Percentiles rank a stretch among this genome's conserved stretches.
Evolutionary conservation across 2,888 invertebrate species (phyloP).

Genomic region (Plagiodera versicolora): DNA sequence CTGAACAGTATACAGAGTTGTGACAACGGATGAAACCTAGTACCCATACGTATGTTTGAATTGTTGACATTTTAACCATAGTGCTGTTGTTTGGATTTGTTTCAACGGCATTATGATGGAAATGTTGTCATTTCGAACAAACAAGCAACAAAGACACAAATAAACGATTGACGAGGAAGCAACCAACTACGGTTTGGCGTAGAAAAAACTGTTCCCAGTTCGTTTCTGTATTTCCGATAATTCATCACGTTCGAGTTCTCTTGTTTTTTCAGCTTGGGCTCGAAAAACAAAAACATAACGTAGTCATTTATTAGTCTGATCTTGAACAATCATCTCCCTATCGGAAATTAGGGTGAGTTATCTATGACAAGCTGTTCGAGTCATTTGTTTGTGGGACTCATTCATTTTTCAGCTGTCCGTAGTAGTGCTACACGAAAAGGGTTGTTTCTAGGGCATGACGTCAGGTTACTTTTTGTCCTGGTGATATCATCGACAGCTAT

Average conservation of each 20-base stretch:
- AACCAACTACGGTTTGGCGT: neutral
- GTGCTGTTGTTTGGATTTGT: constrained; percentile 54
- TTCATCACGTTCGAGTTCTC: too few species aligned
- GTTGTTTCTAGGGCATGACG: constrained; percentile 40
- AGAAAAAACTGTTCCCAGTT: too few species aligned
- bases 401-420: constrained; percentile 45
- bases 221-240: too few species aligned
- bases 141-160: constrained; percentile 34
- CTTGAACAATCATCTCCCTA: constrained; percentile 7
- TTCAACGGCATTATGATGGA: constrained; percentile 55
- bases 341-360: constrained; percentile 29
- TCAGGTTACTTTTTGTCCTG: constrained; percentile 1
- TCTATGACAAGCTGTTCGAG: constrained; percentile 34
- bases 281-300: constrained; percentile 10
- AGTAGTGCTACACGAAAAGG: constrained; percentile 40
- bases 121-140: constrained; percentile 54
- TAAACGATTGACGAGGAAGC: neutral
- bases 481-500: too few species aligned
- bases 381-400: constrained; percentile 44
- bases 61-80: constrained; percentile 58
- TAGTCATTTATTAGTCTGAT: constrained; percentile 3
- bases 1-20: too few species aligned
- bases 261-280: neutral
- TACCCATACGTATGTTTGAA: constrained; percentile 45
- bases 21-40: neutral